Conservation (phyloP, 2,797 vertebrate species). For the Taeniopygia guttata region DNA sequence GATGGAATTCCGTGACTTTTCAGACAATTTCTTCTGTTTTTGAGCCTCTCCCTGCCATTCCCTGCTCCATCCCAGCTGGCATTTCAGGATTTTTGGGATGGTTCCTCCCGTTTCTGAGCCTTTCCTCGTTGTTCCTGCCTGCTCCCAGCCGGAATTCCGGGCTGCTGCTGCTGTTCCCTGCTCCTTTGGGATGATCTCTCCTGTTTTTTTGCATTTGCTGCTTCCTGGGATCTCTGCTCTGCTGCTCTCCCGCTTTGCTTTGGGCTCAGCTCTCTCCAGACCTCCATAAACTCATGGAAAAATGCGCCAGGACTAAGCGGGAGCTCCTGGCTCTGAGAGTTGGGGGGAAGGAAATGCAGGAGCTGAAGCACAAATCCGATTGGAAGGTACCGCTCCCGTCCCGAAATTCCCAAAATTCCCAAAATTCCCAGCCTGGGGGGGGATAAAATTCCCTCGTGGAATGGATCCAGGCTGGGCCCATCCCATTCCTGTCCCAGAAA, state of each 20-base stretch:
- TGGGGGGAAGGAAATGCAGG: constrained; percentile 83
- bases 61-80: neutral
- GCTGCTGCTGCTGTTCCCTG: neutral
- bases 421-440: neutral
- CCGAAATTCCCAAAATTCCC: neutral
- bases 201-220: neutral
- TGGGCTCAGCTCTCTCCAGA: constrained; percentile 87
- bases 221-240: constrained; percentile 48
- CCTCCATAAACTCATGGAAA: constrained; percentile 85
- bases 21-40: neutral
- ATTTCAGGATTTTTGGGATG: too few relatives aligned
- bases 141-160: neutral
- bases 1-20: too few relatives aligned
- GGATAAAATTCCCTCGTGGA: neutral
- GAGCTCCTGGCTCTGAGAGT: constrained; percentile 87
- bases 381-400: constrained; percentile 79
- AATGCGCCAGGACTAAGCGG: constrained; percentile 90
- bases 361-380: constrained; percentile 88
- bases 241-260: constrained; percentile 65
- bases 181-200: neutral
- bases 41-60: neutral
- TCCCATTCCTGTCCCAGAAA: neutral
- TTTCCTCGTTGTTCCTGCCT: neutral
- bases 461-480: neutral
- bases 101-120: neutral